Conservation (phyloP, 23 tunicate genomes). For the Halocynthia aurantium region DNA sequence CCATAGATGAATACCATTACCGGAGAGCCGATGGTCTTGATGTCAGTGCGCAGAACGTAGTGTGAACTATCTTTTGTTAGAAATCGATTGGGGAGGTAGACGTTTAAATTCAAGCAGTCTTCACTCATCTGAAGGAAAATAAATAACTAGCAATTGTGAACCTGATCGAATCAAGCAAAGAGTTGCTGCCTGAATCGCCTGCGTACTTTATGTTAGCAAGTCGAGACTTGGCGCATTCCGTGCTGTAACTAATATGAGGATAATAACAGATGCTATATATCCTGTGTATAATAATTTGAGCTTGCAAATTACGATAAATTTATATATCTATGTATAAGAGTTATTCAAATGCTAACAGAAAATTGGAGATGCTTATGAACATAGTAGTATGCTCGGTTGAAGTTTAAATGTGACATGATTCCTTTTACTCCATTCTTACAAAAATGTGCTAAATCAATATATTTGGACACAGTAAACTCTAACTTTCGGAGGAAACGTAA, state of each 20-base stretch:
- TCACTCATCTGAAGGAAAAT: conserved; percentile 35
- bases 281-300: no score
- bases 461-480: background rate
- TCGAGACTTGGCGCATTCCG: no score
- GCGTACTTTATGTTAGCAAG: no score
- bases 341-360: no score
- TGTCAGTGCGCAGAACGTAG: conserved; percentile 13
- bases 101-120: conserved; percentile 57
- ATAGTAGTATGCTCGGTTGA: no score
- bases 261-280: no score
- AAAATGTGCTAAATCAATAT: background rate
- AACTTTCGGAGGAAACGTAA: no score
- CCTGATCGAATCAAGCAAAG: background rate
- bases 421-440: background rate
- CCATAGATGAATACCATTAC: conserved; percentile 78
- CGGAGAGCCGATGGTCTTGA: conserved; percentile 6
- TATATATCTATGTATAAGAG: no score
- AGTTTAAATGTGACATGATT: no score
- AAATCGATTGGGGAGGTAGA: conserved; percentile 48
- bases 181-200: background rate
- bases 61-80: conserved; percentile 31
- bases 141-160: background rate
- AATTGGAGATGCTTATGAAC: no score
- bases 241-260: no score
- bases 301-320: no score